A percentile compares a stretch with the other conserved stretches of the same genome.
phyloP scores from a whole-genome alignment of 2,888 invertebrate genomes.

The Drosophila seclusa region DNA sequence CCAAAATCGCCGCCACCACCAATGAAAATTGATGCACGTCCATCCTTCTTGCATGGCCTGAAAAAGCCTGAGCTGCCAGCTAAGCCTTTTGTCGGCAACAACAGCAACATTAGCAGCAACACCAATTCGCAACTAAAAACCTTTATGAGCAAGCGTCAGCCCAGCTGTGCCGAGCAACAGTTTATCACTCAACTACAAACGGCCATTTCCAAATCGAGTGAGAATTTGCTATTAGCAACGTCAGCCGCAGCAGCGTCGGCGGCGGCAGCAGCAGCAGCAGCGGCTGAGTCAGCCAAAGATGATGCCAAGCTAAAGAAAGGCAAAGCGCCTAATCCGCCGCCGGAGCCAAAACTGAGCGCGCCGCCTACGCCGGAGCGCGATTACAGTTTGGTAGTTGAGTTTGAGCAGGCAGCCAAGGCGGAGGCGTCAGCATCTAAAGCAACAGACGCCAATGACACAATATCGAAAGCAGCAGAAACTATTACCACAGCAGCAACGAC shows the following conservation, averaged over 20 bases:
- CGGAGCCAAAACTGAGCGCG: constrained; percentile 76
- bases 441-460: constrained; percentile 28
- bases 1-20: constrained; percentile 86
- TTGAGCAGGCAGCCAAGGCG: constrained; percentile 63
- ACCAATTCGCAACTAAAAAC: constrained; percentile 86
- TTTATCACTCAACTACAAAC: constrained; percentile 86
- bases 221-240: constrained; percentile 70
- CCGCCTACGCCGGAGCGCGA: constrained; percentile 83
- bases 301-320: constrained; percentile 87
- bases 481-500: neutral
- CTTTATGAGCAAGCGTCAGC: constrained; percentile 86
- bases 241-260: constrained; percentile 30
- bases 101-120: constrained; percentile 20
- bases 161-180: constrained; percentile 85
- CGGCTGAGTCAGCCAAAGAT: constrained; percentile 71
- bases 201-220: constrained; percentile 83
- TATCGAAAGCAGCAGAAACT: constrained; percentile 17
- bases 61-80: constrained; percentile 89
- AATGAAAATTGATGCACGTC: constrained; percentile 85
- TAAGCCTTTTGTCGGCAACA: constrained; percentile 87
- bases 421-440: constrained; percentile 30
- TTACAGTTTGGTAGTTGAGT: constrained; percentile 79
- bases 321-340: constrained; percentile 91
- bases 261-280: constrained; percentile 45
- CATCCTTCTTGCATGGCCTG: constrained; percentile 90